A percentile compares a stretch with the other conserved stretches of the same genome.
Evolutionary conservation across 2,888 invertebrate genomes (phyloP).

Genomic region (Morpho helenor): DNA sequence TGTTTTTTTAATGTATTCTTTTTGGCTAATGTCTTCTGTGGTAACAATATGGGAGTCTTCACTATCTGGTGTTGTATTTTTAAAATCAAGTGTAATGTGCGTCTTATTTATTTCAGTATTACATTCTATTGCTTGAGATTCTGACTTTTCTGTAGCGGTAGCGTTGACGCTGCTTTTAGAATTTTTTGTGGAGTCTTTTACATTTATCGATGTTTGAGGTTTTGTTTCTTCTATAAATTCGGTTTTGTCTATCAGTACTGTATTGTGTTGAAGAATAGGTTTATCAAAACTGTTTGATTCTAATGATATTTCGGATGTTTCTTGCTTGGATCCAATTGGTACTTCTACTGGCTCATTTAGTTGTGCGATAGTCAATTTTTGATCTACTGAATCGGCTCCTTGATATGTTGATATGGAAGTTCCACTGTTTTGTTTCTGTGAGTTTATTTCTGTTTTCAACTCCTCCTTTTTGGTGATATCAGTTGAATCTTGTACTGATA

Average conservation of each 20-base stretch:
- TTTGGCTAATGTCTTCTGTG: not conserved
- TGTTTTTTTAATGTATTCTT: constrained; percentile 5
- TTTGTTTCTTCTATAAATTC: not conserved
- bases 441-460: constrained; percentile 2
- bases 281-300: constrained; percentile 15
- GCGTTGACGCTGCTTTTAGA: constrained; percentile 2
- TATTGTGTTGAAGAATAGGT: constrained; percentile 9
- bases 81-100: constrained; percentile 6
- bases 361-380: constrained; percentile 26
- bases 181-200: constrained; percentile 7
- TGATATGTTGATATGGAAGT: constrained; percentile 17
- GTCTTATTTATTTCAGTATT: constrained; percentile 6
- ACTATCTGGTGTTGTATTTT: not conserved
- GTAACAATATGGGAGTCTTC: not conserved
- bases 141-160: not conserved
- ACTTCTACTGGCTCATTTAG: constrained; percentile 13
- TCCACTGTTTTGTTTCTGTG: constrained; percentile 19
- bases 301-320: constrained; percentile 22
- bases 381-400: constrained; percentile 20
- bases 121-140: not conserved
- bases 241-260: constrained; percentile 3
- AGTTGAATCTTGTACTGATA: not conserved
- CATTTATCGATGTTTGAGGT: not conserved
- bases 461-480: constrained; percentile 1
- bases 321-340: constrained; percentile 16